Percentiles rank a stretch among this genome's conserved stretches.
Conservation (phyloP, 1,140 invertebrate species). For the Apocrypta bakeri region DNA sequence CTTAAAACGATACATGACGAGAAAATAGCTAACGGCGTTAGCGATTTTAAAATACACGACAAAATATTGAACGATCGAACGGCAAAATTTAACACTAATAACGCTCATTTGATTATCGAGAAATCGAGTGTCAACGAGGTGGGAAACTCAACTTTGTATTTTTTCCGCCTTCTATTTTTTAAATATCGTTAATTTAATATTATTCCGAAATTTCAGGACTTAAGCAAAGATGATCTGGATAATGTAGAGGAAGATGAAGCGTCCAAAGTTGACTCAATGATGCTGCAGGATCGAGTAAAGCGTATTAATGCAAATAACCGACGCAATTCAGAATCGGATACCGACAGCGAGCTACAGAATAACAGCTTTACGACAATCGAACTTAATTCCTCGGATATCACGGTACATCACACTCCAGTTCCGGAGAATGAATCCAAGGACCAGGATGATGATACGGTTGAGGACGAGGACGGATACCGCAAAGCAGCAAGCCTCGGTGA, state of each 20-base stretch:
- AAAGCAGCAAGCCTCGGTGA: conserved; percentile 89
- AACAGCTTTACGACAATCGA: conserved; percentile 78
- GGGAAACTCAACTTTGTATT: background rate
- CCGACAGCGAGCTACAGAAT: conserved; percentile 71
- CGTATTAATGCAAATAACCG: conserved; percentile 4
- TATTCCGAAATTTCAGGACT: background rate
- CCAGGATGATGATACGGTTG: conserved; percentile 48
- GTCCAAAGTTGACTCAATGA: background rate
- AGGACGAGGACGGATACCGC: conserved; percentile 79
- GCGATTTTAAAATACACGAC: background rate
- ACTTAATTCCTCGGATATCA: conserved; percentile 83
- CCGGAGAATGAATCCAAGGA: conserved; percentile 75
- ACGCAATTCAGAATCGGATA: conserved; percentile 75
- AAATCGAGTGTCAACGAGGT: background rate
- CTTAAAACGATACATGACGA: background rate
- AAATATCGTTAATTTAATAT: background rate
- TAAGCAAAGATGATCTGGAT: background rate
- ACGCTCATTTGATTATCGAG: background rate
- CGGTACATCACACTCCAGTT: conserved; percentile 81
- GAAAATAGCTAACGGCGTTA: background rate
- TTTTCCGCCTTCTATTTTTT: background rate
- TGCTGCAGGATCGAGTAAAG: background rate
- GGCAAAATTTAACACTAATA: background rate
- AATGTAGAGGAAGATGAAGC: background rate
- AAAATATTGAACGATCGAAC: no score